Conservation (phyloP, 2,888 invertebrate species). For the Pollenia amentaria region DNA sequence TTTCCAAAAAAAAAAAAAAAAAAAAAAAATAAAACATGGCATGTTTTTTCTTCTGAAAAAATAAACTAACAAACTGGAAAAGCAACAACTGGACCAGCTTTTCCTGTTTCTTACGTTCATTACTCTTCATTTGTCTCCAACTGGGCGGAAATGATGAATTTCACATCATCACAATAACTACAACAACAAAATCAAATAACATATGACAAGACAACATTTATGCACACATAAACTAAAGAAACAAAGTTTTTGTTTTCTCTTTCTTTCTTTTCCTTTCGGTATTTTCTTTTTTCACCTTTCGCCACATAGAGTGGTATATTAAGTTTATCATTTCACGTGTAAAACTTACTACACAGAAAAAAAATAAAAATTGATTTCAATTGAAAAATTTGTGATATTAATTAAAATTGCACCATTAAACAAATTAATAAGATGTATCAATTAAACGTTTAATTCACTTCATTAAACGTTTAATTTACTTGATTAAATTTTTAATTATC, state of each 20-base stretch:
- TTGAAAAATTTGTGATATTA: too few relatives aligned
- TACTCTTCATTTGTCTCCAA: constrained; percentile 73
- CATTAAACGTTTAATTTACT: too few relatives aligned
- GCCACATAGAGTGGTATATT: too few relatives aligned
- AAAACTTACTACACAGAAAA: too few relatives aligned
- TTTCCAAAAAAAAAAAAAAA: neutral
- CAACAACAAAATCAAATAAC: constrained; percentile 20
- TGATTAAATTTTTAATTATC: too few relatives aligned
- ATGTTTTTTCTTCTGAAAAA: too few relatives aligned
- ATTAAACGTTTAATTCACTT: too few relatives aligned
- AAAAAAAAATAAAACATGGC: neutral
- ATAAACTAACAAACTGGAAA: too few relatives aligned
- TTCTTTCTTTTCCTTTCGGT: neutral
- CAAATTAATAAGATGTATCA: too few relatives aligned
- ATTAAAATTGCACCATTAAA: too few relatives aligned
- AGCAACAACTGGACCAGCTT: neutral
- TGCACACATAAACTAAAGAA: constrained; percentile 14
- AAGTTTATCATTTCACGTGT: too few relatives aligned
- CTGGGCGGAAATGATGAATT: constrained; percentile 74
- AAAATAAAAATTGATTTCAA: too few relatives aligned
- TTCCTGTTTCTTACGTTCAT: constrained; percentile 54
- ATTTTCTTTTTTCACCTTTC: neutral
- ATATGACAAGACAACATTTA: constrained; percentile 16
- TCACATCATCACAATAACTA: constrained; percentile 56
- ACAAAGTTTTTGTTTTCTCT: constrained; percentile 21